Evolutionary conservation across 1,140 invertebrate genomes (phyloP), one percentile per base, ranked within the genome.

Genomic region (Harlomillsia oculata): DNA sequence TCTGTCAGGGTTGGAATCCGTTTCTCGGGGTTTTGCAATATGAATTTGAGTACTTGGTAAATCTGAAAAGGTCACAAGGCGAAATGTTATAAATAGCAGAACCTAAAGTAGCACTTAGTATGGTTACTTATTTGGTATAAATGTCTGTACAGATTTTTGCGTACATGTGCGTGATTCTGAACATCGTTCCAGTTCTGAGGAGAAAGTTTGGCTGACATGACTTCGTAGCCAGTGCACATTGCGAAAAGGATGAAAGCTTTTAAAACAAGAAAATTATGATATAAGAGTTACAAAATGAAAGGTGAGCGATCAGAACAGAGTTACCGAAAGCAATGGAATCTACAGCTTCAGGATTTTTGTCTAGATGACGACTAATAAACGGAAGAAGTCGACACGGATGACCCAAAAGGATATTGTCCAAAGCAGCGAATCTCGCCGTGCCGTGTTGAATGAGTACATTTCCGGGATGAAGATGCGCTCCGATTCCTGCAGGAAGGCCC

Each of bases 371-470:
- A 62, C 77, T 72, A 53, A 82, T 70, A 61, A 82, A 70, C 21
- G 78, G 72, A 71, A 80, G 69, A 62, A 76, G 70, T 49, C 82
- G 77, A 18, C 87, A 85, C 25, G 79, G 77, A 20, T 85, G 80
- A 0, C 85, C 84, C n/a, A 90, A 76, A 29, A 92, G 70, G 1
- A 84, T 83, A 68, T 90, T 91, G 72, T 91, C 89, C 44, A 91
- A 69, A 0, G 85, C 86, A 26, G 85, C 84, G 57, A 92, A 75
- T 66, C 82, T 84, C 14, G 87, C 88, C 0, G 90, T 86, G 2
- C 89, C 89, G 70, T 92, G 90, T 67, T 93, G 87, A 20, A 93
- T 76, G 58, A 93, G 85, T 8, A 94, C 81, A 74, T 95, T 95
- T 26, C 89, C 89, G 25, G 87, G 84, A 70, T 93, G 89, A 41